Conservation (phyloP, 2,113 vertebrate genomes). For the Coracopsis vasa region DNA sequence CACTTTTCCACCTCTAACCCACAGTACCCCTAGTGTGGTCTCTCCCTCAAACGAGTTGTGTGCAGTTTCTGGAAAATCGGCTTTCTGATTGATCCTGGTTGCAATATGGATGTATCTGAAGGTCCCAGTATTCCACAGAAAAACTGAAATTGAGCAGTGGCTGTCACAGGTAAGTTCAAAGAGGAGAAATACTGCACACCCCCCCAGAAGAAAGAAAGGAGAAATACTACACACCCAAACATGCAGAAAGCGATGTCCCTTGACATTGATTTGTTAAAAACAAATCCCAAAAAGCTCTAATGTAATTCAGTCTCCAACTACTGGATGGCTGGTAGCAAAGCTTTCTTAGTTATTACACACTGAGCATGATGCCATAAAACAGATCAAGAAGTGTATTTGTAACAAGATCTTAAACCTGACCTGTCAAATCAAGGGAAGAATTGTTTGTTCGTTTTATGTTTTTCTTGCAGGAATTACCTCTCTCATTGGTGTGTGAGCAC, state of each 20-base stretch:
- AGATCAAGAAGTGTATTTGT: not conserved
- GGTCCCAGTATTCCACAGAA: not conserved
- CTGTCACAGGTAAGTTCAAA: not conserved
- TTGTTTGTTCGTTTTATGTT: not conserved
- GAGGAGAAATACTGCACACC: not conserved
- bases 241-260: not conserved
- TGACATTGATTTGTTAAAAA: not conserved
- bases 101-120: not conserved
- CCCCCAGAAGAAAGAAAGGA: not conserved
- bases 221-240: not conserved
- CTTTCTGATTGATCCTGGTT: not conserved
- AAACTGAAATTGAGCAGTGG: not conserved
- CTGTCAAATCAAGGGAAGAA: not conserved
- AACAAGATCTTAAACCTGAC: slow-evolving; percentile 20
- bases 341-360: not conserved
- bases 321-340: not conserved
- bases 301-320: not conserved
- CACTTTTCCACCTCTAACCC: not conserved
- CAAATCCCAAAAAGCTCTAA: not conserved
- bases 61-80: not conserved
- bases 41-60: not conserved
- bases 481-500: not conserved
- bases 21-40: not conserved
- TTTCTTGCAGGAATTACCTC: not conserved
- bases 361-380: not conserved